These are phyloP conservation scores for Alaudala cheleensis DNA, from an alignment of 2,113 vertebrate genomes.

Conservation along the genomic window DNA sequence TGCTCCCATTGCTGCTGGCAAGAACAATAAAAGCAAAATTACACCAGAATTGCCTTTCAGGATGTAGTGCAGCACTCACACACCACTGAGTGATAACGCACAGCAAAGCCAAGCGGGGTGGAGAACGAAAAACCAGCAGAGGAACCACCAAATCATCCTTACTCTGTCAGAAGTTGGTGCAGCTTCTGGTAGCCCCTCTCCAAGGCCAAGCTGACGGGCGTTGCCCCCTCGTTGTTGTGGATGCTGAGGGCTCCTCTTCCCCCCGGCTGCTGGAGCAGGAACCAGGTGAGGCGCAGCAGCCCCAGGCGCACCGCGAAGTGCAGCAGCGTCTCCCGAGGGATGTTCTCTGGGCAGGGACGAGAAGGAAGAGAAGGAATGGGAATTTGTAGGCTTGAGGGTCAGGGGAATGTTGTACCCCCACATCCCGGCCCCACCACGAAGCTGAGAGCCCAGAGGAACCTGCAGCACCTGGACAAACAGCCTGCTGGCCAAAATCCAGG, in stretches of 20 bases:
- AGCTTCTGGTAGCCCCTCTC: constrained; percentile 82
- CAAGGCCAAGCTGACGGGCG: constrained; percentile 82
- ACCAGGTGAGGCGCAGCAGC: constrained; percentile 80
- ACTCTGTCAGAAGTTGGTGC: constrained; percentile 83
- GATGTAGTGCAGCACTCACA: not conserved
- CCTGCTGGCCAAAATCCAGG: not conserved
- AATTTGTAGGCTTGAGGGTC: not conserved
- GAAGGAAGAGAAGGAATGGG: not conserved
- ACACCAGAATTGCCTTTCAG: not conserved
- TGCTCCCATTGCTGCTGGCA: not conserved
- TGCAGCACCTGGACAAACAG: constrained; percentile 6
- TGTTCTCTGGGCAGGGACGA: constrained; percentile 70
- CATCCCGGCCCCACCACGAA: not conserved
- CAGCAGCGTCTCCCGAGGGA: constrained; percentile 90
- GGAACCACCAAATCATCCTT: constrained; percentile 48
- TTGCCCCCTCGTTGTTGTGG: constrained; percentile 87
- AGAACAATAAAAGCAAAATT: not conserved
- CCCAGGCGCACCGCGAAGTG: constrained; percentile 92
- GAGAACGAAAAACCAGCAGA: not conserved
- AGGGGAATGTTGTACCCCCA: not conserved
- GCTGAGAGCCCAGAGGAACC: not conserved
- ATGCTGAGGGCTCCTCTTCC: constrained; percentile 84
- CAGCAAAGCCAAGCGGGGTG: not conserved
- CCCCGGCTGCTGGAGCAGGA: constrained; percentile 87
- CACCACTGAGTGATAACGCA: fast-evolving